Base-by-base conservation (phyloP, 1,140 invertebrate genomes). In the Cotesia glomerata region DNA sequence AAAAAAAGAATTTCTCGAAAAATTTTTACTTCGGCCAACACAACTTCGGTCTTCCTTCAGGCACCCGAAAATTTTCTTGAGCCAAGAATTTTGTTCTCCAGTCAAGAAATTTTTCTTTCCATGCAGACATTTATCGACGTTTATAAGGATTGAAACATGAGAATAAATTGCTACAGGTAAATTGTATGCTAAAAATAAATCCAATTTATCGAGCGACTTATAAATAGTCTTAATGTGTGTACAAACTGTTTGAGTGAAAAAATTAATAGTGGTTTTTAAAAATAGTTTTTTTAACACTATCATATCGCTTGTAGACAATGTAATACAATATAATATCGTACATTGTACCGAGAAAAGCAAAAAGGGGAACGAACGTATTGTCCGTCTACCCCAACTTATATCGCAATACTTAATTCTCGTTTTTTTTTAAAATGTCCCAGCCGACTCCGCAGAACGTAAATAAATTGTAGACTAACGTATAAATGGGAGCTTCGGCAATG, bases 201-300 rank as follows among this genome's bases (percentile, higher is more conserved):
- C 68, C 74, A 77, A 80, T 82, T 85, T 86, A 86, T 87, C 81
- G 84, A 86, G 83, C 85, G 84, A 66, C 77, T 80, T 86, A 85
- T 83, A 85, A 86, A 86, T 87, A 87, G 78, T 16, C 32, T 36
- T 75, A 77, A 75, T 74, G 76, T 45, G 39, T 45, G 39, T 45
- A 45, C 39, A 78, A 69, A 61, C 75, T 62, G 68, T 75, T 75
- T 78, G 71, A 74, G 76, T 79, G 72, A 77, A 75, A 71, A 59
- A 68, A 56, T 26, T 26, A 26, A 26, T 26, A 3, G 26, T 26
- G 26, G 26, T 26, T 26, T 26, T 26, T 26, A 26, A 26, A 26
- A 26, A 26, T 45, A 45, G 8, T 7, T 45, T 39, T 45, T 45
- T 45, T 7, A 45, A 3, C 39, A 45, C 39, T 45, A 45, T 45